A percentile compares a stretch with the other conserved stretches of the same genome.
These are phyloP conservation scores for Chitala chitala DNA, from an alignment of 2,113 vertebrate genomes.

Conservation along the genomic window DNA sequence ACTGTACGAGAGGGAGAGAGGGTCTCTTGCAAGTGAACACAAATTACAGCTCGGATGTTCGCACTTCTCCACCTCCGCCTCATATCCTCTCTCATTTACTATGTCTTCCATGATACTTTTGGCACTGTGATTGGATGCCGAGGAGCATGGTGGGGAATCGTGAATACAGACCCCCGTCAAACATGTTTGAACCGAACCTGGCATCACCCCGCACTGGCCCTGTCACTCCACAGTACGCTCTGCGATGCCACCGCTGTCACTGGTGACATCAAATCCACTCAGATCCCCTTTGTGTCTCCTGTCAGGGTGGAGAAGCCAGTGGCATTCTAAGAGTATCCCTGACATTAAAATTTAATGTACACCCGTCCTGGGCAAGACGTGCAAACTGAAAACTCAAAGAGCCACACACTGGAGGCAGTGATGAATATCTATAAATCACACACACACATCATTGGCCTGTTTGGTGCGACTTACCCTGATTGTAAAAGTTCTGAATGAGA, in stretches of 20 bases:
- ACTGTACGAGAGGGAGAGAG: constrained; percentile 25
- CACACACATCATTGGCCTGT: no score
- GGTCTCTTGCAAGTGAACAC: constrained; percentile 27
- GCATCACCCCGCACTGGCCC: background rate
- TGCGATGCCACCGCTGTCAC: constrained; percentile 7
- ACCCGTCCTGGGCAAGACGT: background rate
- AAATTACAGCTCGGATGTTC: constrained; percentile 1
- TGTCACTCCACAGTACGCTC: background rate
- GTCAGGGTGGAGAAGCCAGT: background rate
- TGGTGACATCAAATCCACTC: constrained; percentile 6
- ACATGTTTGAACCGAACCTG: background rate
- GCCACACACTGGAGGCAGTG: background rate
- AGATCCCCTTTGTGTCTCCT: background rate
- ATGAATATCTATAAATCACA: background rate
- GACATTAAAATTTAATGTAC: constrained; percentile 21
- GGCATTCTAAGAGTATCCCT: background rate
- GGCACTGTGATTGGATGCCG: background rate
- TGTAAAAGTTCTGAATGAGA: no score
- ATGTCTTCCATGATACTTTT: background rate
- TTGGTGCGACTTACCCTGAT: no score
- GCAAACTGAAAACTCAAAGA: background rate
- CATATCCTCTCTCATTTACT: background rate
- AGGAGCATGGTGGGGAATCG: background rate
- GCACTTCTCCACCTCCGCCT: background rate
- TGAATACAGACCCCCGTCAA: constrained; percentile 13